phyloP scores from a whole-genome alignment of 2,888 invertebrate genomes.

The Hyppa rectilinea region DNA sequence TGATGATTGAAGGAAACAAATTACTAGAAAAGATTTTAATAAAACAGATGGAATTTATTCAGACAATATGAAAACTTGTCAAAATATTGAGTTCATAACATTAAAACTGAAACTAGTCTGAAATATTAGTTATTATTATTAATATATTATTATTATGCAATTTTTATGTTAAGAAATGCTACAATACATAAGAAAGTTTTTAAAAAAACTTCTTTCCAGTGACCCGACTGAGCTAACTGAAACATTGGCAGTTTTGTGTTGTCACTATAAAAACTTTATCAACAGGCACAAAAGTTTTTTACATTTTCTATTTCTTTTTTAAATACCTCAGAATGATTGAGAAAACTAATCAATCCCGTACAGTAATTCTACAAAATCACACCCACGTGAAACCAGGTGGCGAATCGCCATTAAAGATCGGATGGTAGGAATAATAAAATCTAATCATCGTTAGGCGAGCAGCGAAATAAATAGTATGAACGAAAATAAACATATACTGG shows the following conservation, averaged over 20 bases:
- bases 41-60: not conserved
- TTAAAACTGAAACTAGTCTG: too few species aligned
- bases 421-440: slow-evolving; percentile 80
- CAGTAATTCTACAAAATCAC: slow-evolving; percentile 43
- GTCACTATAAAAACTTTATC: not conserved
- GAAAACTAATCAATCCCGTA: slow-evolving; percentile 50
- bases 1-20: slow-evolving; percentile 4
- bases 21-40: not conserved
- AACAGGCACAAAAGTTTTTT: not conserved
- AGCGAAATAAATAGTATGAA: slow-evolving; percentile 85
- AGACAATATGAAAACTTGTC: not conserved
- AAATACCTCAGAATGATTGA: slow-evolving; percentile 15
- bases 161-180: not conserved
- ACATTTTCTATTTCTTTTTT: not conserved
- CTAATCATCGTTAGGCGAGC: slow-evolving; percentile 78
- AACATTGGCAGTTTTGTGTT: not conserved
- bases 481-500: slow-evolving; percentile 82
- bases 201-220: not conserved
- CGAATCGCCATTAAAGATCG: slow-evolving; percentile 66
- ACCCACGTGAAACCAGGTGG: slow-evolving; percentile 62
- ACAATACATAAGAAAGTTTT: not conserved
- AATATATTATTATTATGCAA: too few species aligned
- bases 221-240: not conserved
- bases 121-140: too few species aligned
- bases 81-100: not conserved